Evolutionary conservation across 2,888 invertebrate genomes (phyloP).

Genomic region (Microctonus aethiopoides): DNA sequence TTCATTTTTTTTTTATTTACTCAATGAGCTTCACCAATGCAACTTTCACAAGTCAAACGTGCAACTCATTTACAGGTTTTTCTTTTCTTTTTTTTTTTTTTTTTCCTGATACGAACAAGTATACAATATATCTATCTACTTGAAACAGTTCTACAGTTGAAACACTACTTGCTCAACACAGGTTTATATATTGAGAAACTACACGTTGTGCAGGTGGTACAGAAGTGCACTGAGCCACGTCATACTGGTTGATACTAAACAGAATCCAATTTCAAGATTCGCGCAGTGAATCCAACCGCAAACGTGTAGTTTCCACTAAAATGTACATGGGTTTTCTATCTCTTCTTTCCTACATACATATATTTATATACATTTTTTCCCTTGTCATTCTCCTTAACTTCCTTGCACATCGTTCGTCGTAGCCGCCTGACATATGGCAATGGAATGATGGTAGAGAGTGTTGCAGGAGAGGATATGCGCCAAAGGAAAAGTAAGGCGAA

Average conservation of each 20-base stretch:
- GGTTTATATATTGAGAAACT: neutral
- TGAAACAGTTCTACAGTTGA: neutral
- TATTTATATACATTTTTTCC: too few relatives aligned
- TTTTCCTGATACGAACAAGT: neutral
- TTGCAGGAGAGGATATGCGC: neutral
- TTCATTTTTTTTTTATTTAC: neutral
- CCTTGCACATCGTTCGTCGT: neutral
- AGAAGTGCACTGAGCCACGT: conserved; percentile 37
- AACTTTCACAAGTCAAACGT: neutral
- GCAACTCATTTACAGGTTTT: neutral
- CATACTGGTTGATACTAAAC: conserved; percentile 40
- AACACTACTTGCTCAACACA: too few relatives aligned
- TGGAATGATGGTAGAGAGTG: neutral
- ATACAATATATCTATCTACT: neutral
- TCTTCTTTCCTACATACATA: conserved; percentile 3
- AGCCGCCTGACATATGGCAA: neutral
- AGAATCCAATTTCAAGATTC: conserved; percentile 42
- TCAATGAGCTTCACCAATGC: neutral
- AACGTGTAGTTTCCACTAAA: conserved; percentile 9
- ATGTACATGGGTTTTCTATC: conserved; percentile 6
- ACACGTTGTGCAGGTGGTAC: conserved; percentile 5
- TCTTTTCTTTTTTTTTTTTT: neutral
- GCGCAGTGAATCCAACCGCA: conserved; percentile 27
- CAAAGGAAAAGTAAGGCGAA: neutral
- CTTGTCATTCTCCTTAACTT: neutral